Base-by-base conservation (phyloP, 2,888 invertebrate genomes). In the Hydrotaea cyrtoneurina region DNA sequence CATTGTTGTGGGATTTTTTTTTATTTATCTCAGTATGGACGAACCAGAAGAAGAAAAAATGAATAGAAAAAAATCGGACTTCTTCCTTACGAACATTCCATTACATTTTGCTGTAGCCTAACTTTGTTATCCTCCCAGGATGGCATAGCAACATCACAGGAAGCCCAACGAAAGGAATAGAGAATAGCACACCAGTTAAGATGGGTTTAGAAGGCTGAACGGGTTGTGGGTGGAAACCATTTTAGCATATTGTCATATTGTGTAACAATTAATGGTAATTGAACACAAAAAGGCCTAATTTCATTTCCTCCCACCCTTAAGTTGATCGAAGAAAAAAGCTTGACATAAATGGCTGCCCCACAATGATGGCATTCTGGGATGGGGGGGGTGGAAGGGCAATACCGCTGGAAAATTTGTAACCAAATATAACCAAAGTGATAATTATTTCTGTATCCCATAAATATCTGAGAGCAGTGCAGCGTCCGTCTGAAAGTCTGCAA, bases 181-280 rank as follows among this genome's bases (percentile, higher is more conserved):
- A n/a, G n/a, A n/a, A n/a, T n/a, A n/a, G n/a, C n/a, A n/a, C n/a
- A n/a, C n/a, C n/a, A n/a, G n/a, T n/a, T n/a, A n/a, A n/a, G 11
- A 10, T 39, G 23, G 55, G 19, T 31, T 31, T 21, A 57, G 21
- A 19, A 57, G 21, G 0, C 11, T 23, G n/a, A n/a, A n/a, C n/a
- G n/a, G n/a, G n/a, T n/a, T n/a, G n/a, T n/a, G 0, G 31, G 21
- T 13, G n/a, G 36, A 66, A 43, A 13, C 66, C 0, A 36, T 17
- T 59, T 59, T 59, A 69, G 39, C 69, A 21, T 66, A 21, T 66
- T 17, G 69, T 69, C 69, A 21, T 23, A 77, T 82, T 79, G 62
- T 79, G 77, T 73, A 69, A 79, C 79, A 85, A 85, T 79, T 82
- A 82, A 82, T 74, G 69, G 73, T 76, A 15, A 74, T 59, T 69